Evolutionary conservation across 1,140 invertebrate species (phyloP), one percentile per base, ranked within the genome.

Genomic region (Geopemphigus sp.): DNA sequence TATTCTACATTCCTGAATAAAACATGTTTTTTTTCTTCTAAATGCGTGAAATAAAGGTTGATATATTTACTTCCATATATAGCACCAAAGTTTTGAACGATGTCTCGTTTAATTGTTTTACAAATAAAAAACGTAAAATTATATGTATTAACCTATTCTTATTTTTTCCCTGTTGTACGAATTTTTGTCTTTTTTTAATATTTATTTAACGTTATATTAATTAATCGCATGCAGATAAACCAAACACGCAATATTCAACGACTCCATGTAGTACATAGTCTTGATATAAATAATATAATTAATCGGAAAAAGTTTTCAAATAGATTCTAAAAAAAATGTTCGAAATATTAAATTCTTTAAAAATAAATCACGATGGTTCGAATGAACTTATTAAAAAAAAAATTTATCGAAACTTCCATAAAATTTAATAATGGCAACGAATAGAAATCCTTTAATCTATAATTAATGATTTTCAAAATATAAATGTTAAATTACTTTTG

Each of bases 1-100:
- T 78, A 26, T 24, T 63, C 57, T 78, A 78, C 26, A 78, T 50
- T 78, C 56, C 57, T 78, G 32, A 59, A 76, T 76, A 78, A 78
- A 61, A 78, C 56, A 78, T 78, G 26, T 78, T 61, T 61, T 63
- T 63, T 14, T 12, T 39, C 32, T 57, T 57, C 66, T 70, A 50
- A 24, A 53, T 70, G 24, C 14, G 22, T 54, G n/a, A 19, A 53
- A 29, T n/a, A 72, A 72, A 72, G 10, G 54, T 19, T 26, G 24
- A 29, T 54, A 32, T 10, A 47, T 6, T 22, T 68, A 68, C 22
- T 26, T 15, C 22, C 6, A 70, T 19, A 39, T n/a, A n/a, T 70
- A 39, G 19, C 15, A 53, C 47, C 68, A 72, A 72, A 72, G 15
- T 72, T 72, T 53, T 54, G 68, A 72, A 72, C 24, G 47, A 47